Conservation (phyloP, 2,113 vertebrate species). For the Pionites leucogaster region DNA sequence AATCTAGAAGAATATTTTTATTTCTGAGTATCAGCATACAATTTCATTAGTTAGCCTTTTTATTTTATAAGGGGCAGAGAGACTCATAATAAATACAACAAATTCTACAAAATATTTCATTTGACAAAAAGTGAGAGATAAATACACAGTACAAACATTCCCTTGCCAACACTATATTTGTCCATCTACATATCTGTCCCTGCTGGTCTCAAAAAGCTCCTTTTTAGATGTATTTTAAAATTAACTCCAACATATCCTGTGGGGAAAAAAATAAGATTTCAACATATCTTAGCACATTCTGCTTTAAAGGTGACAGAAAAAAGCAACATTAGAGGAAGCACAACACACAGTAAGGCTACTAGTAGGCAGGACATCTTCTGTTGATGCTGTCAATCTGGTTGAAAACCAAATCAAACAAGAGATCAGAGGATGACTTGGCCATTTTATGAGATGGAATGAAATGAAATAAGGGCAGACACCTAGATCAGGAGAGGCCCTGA, state of each 20-base stretch:
- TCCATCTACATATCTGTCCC: background rate
- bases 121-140: background rate
- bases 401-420: background rate
- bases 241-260: background rate
- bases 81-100: background rate
- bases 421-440: background rate
- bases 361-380: background rate
- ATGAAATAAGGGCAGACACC: background rate
- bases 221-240: background rate
- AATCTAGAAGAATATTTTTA: background rate
- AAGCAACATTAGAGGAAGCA: background rate
- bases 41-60: background rate
- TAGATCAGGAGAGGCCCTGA: background rate
- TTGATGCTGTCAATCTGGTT: background rate
- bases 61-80: background rate
- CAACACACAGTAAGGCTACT: background rate
- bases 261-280: background rate
- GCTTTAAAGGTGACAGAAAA: background rate
- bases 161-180: background rate
- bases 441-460: background rate
- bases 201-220: background rate
- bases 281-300: background rate
- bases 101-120: background rate
- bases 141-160: background rate
- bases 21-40: background rate